Conservation (phyloP, 2,888 invertebrate genomes). For the Drosophila neonasuta region DNA sequence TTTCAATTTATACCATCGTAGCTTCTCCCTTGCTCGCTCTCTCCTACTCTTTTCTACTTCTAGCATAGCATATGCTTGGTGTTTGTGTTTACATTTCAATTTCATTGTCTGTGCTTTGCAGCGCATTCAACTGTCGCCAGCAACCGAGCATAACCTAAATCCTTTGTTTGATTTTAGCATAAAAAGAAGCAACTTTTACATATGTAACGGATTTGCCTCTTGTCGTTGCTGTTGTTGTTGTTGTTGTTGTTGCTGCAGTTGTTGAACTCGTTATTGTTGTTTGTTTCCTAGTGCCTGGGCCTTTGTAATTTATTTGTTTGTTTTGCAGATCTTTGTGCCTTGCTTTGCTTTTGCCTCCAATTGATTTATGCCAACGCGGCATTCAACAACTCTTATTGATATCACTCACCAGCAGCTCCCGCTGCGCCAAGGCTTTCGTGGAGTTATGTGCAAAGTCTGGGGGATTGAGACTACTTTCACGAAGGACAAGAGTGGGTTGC, state of each 20-base stretch:
- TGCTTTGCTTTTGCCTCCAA: slow-evolving; percentile 45
- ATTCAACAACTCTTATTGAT: slow-evolving; percentile 49
- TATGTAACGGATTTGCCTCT: slow-evolving; percentile 60
- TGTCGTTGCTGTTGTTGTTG: slow-evolving; percentile 4
- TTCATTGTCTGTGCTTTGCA: slow-evolving; percentile 31
- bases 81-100: slow-evolving; percentile 39
- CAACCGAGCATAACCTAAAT: slow-evolving; percentile 50
- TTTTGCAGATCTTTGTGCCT: slow-evolving; percentile 49
- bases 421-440: slow-evolving; percentile 40
- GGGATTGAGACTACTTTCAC: not conserved
- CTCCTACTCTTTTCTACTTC: not conserved
- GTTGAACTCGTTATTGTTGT: slow-evolving; percentile 38
- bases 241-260: slow-evolving; percentile 15
- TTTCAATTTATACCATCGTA: not conserved
- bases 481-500: slow-evolving; percentile 2
- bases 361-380: slow-evolving; percentile 65
- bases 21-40: not conserved
- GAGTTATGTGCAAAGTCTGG: not conserved
- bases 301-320: slow-evolving; percentile 72
- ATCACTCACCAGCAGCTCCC: slow-evolving; percentile 37
- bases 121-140: slow-evolving; percentile 60
- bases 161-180: slow-evolving; percentile 66
- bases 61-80: slow-evolving; percentile 7
- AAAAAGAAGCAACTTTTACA: slow-evolving; percentile 60
- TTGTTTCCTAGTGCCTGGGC: slow-evolving; percentile 42